phyloP scores from a whole-genome alignment of 2,113 vertebrate species.

The Dipodomys merriami region DNA sequence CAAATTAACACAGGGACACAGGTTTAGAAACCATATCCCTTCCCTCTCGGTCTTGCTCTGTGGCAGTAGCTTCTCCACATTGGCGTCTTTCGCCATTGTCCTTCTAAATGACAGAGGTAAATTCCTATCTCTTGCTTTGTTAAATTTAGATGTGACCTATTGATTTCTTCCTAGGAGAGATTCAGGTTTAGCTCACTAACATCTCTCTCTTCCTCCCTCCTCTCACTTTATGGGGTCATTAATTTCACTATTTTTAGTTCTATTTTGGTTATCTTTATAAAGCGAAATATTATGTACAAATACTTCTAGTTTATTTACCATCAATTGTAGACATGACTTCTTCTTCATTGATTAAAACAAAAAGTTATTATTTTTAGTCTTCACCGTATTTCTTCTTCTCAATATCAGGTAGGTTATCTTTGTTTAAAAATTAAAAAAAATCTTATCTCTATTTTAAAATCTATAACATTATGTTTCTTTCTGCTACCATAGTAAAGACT shows the following conservation, averaged over 20 bases:
- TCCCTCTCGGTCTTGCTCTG: neutral
- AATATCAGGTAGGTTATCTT: neutral
- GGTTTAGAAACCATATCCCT: neutral
- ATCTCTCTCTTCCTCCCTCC: neutral
- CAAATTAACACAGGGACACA: neutral
- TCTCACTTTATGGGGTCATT: neutral
- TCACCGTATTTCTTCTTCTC: neutral
- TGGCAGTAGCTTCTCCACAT: neutral
- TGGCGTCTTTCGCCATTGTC: neutral
- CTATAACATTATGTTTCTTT: neutral
- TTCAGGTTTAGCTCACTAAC: neutral
- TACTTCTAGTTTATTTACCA: neutral
- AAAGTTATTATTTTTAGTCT: neutral
- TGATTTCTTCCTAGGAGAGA: neutral
- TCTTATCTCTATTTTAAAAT: neutral
- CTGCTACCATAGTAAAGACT: neutral
- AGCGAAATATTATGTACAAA: neutral
- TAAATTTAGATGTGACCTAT: neutral
- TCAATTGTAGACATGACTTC: neutral
- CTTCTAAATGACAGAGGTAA: neutral
- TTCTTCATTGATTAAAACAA: neutral
- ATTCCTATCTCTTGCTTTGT: neutral
- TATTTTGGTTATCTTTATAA: neutral
- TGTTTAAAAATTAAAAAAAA: neutral
- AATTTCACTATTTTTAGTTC: neutral